phyloP scores from a whole-genome alignment of 1,140 invertebrate genomes.

The Steinernema khuongi region DNA sequence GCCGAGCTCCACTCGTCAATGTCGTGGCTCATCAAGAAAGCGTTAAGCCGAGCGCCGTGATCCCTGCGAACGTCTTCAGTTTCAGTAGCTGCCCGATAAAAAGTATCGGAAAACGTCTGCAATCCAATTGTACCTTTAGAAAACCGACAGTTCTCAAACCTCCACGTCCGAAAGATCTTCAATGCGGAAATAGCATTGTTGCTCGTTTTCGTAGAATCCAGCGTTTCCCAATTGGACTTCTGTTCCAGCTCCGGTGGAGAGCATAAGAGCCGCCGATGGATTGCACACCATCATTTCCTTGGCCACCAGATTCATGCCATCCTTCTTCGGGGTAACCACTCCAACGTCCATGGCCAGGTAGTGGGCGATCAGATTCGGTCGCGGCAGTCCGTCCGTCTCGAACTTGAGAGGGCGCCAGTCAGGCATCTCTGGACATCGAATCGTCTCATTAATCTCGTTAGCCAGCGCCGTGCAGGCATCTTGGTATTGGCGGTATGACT shows the following conservation, averaged over 20 bases:
- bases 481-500: constrained; percentile 55
- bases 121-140: constrained; percentile 22
- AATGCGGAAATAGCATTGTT: constrained; percentile 47
- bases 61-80: constrained; percentile 32
- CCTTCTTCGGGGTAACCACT: constrained; percentile 56
- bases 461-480: constrained; percentile 55
- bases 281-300: constrained; percentile 58
- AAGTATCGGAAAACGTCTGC: constrained; percentile 48
- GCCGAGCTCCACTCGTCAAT: constrained; percentile 53
- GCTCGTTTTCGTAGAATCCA: constrained; percentile 49
- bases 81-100: constrained; percentile 52
- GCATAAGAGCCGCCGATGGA: constrained; percentile 48
- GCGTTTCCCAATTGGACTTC: constrained; percentile 57
- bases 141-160: neutral
- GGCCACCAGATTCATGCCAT: constrained; percentile 56
- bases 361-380: constrained; percentile 52
- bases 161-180: constrained; percentile 50
- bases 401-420: constrained; percentile 57
- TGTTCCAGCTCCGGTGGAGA: constrained; percentile 56
- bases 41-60: constrained; percentile 49
- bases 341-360: constrained; percentile 58
- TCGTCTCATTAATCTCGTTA: constrained; percentile 48
- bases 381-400: constrained; percentile 52
- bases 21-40: constrained; percentile 56
- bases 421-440: constrained; percentile 43